Evolutionary conservation across 2,797 vertebrate genomes (phyloP).

Genomic region (Molossus alvarezi): DNA sequence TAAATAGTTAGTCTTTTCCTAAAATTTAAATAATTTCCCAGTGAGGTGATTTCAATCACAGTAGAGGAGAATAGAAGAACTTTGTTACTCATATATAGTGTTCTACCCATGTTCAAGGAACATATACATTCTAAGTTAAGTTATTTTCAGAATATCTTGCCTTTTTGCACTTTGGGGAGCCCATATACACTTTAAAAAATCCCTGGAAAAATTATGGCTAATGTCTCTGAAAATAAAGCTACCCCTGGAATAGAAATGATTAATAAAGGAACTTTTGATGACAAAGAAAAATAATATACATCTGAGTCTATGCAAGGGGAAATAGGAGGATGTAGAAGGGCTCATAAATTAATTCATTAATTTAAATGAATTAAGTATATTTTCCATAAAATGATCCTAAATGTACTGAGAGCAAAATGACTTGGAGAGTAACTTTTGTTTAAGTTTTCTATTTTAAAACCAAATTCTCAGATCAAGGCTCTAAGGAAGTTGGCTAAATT

Average conservation of each 20-base stretch:
- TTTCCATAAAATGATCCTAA: constrained; percentile 29
- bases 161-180: not conserved
- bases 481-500: constrained; percentile 72
- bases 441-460: constrained; percentile 75
- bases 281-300: constrained; percentile 29
- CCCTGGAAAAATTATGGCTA: not conserved
- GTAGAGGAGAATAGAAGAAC: not conserved
- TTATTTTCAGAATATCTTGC: constrained; percentile 43
- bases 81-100: not conserved
- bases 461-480: constrained; percentile 76
- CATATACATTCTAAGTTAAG: not conserved
- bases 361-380: not conserved
- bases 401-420: constrained; percentile 4
- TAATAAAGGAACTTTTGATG: constrained; percentile 25
- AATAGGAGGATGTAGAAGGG: not conserved
- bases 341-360: not conserved
- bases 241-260: not conserved
- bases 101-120: not conserved
- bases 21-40: constrained; percentile 31
- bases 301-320: not conserved
- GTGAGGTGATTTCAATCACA: constrained; percentile 20
- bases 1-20: not conserved
- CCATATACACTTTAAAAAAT: constrained; percentile 18
- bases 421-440: constrained; percentile 60
- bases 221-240: constrained; percentile 61